Base-by-base conservation (phyloP, 2,888 invertebrate species). In the Callinectes sapidus region DNA sequence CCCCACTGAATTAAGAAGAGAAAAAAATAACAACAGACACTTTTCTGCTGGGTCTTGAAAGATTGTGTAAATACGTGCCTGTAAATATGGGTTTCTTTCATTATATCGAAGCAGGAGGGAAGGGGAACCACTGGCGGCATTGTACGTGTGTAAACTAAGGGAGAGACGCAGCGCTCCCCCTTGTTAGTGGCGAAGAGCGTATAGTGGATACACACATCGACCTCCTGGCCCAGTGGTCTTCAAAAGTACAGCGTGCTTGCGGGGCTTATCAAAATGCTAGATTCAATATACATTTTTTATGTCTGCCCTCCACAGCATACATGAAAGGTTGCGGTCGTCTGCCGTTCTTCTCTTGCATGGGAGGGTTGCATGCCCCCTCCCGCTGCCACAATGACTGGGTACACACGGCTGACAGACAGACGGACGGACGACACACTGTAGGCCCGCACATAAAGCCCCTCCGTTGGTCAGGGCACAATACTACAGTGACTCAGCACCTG, bases 341-440 rank as follows among this genome's bases (percentile, higher is more conserved):
- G 35, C 35, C 35, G 32, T 81, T 81, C 35, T 35, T 81, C 35
- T 81, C 81, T 81, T 81, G 81, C 32, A 81, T 81, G 81, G 81
- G 81, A 81, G 81, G 14, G 35, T 35, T 81, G 81, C 81, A 81
- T 81, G 81, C 81, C 81, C 28, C 81, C 81, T 81, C 81, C 81
- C 35, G 81, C 81, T 35, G 81, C 81, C 81, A 81, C 81, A 81
- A 81, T 81, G 81, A 81, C 81, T 81, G 81, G 81, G 81, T 81
- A 81, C 81, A 81, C 81, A 81, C 81, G 35, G 81, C 81, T 81
- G 81, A 81, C 81, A 81, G 81, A 81, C 81, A 81, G 81, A 35
- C 81, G 35, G 81, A 81, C 81, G 81, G 81, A 81, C 81, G 81
- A 81, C 81, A 81, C 81, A 81, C 81, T 81, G 81, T 81, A 81